These are phyloP conservation scores for Drosophila takahashii DNA, from an alignment of 1,140 invertebrate species.

Conservation along the genomic window DNA sequence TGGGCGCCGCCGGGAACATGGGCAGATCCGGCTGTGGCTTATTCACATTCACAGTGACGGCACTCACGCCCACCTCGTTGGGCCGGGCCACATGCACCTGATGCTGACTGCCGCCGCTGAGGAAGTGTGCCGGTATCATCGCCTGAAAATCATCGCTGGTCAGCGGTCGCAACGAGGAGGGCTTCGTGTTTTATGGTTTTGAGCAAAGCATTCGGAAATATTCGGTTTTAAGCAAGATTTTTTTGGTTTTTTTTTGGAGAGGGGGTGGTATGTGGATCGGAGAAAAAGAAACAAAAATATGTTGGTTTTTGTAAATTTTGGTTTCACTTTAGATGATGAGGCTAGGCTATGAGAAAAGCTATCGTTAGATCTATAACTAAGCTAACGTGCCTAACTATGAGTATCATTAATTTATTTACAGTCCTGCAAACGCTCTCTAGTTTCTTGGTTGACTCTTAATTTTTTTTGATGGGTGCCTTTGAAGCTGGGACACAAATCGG, in stretches of 20 bases:
- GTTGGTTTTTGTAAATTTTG: slow-evolving; percentile 76
- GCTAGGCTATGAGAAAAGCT: slow-evolving; percentile 11
- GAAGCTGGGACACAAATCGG: slow-evolving; percentile 33
- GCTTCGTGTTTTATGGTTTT: slow-evolving; percentile 46
- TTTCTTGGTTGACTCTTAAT: background rate
- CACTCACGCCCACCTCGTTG: slow-evolving; percentile 85
- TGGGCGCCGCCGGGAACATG: slow-evolving; percentile 92
- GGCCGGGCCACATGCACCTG: slow-evolving; percentile 80
- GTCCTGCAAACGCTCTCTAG: slow-evolving; percentile 23
- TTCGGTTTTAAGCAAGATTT: slow-evolving; percentile 50
- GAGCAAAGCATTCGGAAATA: slow-evolving; percentile 53
- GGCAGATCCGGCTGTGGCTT: slow-evolving; percentile 88
- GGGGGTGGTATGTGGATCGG: slow-evolving; percentile 48
- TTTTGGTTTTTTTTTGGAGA: slow-evolving; percentile 42
- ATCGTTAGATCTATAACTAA: slow-evolving; percentile 56
- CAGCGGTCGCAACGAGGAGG: slow-evolving; percentile 90
- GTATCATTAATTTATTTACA: slow-evolving; percentile 36
- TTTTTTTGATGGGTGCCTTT: slow-evolving; percentile 24
- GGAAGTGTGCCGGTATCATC: slow-evolving; percentile 96
- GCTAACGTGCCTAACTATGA: slow-evolving; percentile 54
- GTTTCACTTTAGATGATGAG: slow-evolving; percentile 54
- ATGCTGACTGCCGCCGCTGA: slow-evolving; percentile 86
- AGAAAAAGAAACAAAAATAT: slow-evolving; percentile 83
- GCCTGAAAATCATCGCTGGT: slow-evolving; percentile 97
- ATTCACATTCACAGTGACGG: slow-evolving; percentile 90